Evolutionary conservation across 2,888 invertebrate genomes (phyloP).

Genomic region (Hetaerina titia): DNA sequence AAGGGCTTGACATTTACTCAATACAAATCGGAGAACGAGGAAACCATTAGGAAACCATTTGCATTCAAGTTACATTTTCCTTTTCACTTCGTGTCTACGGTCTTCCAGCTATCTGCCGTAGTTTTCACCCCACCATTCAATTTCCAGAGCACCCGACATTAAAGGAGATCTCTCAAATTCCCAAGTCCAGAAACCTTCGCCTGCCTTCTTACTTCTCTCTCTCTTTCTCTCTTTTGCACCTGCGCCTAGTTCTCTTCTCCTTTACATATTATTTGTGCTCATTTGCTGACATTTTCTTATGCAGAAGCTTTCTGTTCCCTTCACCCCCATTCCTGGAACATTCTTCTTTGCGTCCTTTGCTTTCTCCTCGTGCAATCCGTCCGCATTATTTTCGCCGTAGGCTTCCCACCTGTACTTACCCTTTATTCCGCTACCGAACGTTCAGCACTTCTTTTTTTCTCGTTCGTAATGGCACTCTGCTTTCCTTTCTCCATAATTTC

Average conservation of each 20-base stretch:
- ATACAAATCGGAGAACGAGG: background rate
- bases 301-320: background rate
- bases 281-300: background rate
- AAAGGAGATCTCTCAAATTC: slow-evolving; percentile 32
- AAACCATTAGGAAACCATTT: background rate
- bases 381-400: slow-evolving; percentile 2
- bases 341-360: no score
- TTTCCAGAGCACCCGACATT: background rate
- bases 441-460: background rate
- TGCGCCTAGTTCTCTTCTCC: background rate
- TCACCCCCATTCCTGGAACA: no score
- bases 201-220: background rate
- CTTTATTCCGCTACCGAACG: background rate
- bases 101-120: background rate
- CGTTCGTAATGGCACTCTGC: background rate
- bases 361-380: background rate
- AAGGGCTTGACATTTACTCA: background rate
- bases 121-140: background rate
- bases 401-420: background rate
- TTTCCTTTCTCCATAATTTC: background rate
- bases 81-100: background rate
- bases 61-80: background rate
- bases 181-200: background rate
- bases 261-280: slow-evolving; percentile 16
- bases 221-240: background rate